Percentiles rank a stretch among this genome's conserved stretches.
These are phyloP conservation scores for Porites evermanni DNA, from an alignment of 92 coral and sea anemone species.

Conservation along the genomic window DNA sequence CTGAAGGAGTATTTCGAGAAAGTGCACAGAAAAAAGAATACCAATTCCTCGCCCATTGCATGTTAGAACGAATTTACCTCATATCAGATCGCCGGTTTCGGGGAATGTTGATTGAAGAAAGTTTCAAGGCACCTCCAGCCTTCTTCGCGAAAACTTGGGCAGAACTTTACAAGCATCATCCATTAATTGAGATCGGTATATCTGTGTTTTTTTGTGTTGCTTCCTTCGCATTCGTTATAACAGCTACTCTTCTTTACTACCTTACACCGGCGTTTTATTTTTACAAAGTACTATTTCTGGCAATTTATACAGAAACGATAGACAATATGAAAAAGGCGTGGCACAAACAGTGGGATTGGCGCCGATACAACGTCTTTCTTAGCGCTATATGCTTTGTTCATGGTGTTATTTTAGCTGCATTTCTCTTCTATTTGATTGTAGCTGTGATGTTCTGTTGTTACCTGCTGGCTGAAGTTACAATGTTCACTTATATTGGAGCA, in stretches of 20 bases:
- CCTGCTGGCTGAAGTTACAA: conserved; percentile 61
- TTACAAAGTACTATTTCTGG: conserved; percentile 44
- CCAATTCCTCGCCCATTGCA: conserved; percentile 52
- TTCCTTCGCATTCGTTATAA: conserved; percentile 1
- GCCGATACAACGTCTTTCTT: not conserved
- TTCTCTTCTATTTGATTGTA: conserved; percentile 37
- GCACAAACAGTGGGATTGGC: not conserved
- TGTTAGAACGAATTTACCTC: conserved; percentile 53
- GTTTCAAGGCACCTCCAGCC: conserved; percentile 23
- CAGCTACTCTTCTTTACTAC: conserved; percentile 23
- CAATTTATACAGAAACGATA: conserved; percentile 9
- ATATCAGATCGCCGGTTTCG: conserved; percentile 34
- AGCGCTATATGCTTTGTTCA: conserved; percentile 8
- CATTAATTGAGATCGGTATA: not conserved
- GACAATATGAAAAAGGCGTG: not conserved
- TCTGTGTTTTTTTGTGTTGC: conserved; percentile 1
- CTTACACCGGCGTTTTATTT: conserved; percentile 56
- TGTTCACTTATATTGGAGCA: conserved; percentile 67
- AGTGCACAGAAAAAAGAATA: conserved; percentile 42
- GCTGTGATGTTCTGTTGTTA: conserved; percentile 44
- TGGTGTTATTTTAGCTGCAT: conserved; percentile 11
- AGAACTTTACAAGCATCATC: not conserved
- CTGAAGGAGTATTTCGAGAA: conserved; percentile 49
- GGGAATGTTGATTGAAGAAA: conserved; percentile 34
- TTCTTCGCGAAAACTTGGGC: conserved; percentile 12